Evolutionary conservation across 2,113 vertebrate species (phyloP).

Genomic region (Mohoua ochrocephala): DNA sequence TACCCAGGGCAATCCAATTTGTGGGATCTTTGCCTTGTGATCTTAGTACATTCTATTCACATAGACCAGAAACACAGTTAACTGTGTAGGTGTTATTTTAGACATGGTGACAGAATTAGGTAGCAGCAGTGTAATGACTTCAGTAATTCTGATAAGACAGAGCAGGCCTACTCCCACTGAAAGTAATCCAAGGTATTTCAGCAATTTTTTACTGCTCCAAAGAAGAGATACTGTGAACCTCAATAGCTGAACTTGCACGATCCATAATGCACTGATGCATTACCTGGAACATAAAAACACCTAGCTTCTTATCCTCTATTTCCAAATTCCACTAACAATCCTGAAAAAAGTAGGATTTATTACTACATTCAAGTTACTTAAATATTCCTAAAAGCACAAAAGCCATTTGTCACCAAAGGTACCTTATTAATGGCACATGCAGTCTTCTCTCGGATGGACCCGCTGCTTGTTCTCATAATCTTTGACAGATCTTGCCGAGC

Average conservation of each 20-base stretch:
- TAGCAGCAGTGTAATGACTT: neutral
- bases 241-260: neutral
- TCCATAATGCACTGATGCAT: neutral
- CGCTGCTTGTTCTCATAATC: conserved; percentile 93
- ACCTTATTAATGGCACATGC: conserved; percentile 98
- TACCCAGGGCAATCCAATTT: neutral
- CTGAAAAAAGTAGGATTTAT: neutral
- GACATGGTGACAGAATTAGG: neutral
- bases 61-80: neutral
- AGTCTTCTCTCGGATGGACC: conserved; percentile 89
- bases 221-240: neutral
- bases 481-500: conserved; percentile 94
- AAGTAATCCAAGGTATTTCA: neutral
- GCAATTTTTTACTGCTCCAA: neutral
- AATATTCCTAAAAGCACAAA: neutral
- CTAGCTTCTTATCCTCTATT: neutral
- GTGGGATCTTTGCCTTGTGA: neutral
- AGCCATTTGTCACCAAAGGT: neutral
- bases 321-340: neutral
- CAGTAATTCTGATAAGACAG: neutral
- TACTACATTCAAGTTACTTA: neutral
- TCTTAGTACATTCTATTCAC: neutral
- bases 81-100: neutral
- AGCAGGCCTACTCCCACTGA: neutral
- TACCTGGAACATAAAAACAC: neutral